Evolutionary conservation across 2,113 vertebrate species (phyloP), one percentile per base, ranked within the genome.

Genomic region (Xiphophorus maculatus): DNA sequence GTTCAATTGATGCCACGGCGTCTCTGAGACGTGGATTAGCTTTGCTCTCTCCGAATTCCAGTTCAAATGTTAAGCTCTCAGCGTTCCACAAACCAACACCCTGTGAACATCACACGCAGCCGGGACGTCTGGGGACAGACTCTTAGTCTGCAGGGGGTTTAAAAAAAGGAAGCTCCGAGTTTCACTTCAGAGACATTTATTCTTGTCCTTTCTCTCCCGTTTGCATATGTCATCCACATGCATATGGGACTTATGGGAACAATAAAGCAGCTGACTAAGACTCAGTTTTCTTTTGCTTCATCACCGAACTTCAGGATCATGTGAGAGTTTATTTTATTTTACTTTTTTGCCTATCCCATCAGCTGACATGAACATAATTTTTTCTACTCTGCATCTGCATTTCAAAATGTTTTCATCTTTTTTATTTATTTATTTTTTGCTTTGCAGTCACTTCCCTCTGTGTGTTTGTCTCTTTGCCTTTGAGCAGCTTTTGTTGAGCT

Each of bases 181-280:
- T 77, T 30, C 42, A 32, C 60, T 60, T 22, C 27, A 29, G 67
- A 66, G 30, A 65, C 25, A 60, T 29, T 37, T 42, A 33, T 73
- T 70, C 76, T 66, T 22, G 66, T 72, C 30, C 76, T 72, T 65
- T 44, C 74, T 63, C 58, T 83, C 62, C 22, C 35, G 79, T 74
- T 51, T 74, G 37, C 48, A 12, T 51, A 63, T 78, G 72, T 76
- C 70, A 12, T 73, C 71, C 44, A 61, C 76, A 83, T 51, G 28
- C 28, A 33, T 74, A 73, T 28, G 65, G 37, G 35, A 7, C 86
- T 76, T 64, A 75, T 90, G 63, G 82, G 84, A 82, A 69, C n/a
- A 11, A 71, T 69, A 73, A 79, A 58, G 66, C n/a, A 8, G 63
- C 80, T 81, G 82, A 87, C 76, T 79, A 76, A 89, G 74, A 77